phyloP scores from a whole-genome alignment of 1,140 invertebrate genomes.

The Papilio polyxenes region DNA sequence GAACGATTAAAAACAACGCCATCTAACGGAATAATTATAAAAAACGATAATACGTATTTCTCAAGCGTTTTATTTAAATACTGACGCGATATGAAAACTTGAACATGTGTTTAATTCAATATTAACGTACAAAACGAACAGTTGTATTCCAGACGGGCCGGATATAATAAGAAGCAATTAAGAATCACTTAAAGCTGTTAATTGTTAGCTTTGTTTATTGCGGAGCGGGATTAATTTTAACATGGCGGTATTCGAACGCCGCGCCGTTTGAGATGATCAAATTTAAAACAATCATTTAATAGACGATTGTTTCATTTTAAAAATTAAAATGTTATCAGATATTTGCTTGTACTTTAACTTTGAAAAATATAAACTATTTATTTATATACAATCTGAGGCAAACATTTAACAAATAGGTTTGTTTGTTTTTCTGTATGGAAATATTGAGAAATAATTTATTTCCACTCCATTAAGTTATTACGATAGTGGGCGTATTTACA shows the following conservation, averaged over 20 bases:
- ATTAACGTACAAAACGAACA: background rate
- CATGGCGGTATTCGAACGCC: background rate
- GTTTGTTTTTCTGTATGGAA: background rate
- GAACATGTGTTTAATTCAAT: background rate
- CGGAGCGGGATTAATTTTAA: slow-evolving; percentile 1
- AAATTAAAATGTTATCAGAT: too few species aligned
- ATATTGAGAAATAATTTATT: too few species aligned
- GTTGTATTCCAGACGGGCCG: slow-evolving; percentile 15
- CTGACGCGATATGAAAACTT: background rate
- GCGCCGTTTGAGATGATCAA: background rate
- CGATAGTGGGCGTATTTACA: background rate
- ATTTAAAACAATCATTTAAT: background rate
- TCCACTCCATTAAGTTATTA: background rate
- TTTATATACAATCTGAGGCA: too few species aligned
- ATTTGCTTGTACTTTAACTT: too few species aligned
- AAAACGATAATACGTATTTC: background rate
- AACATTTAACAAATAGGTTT: too few species aligned
- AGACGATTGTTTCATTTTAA: too few species aligned
- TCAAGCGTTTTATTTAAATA: background rate
- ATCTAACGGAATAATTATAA: background rate
- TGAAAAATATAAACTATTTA: too few species aligned
- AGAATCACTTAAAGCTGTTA: slow-evolving; percentile 27
- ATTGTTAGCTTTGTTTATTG: slow-evolving; percentile 19
- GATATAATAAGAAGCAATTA: slow-evolving; percentile 25
- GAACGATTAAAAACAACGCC: background rate